Evolutionary conservation across 37 sponge, comb jelly and placozoan species (phyloP).

Genomic region (Hexactinellida sp.): DNA sequence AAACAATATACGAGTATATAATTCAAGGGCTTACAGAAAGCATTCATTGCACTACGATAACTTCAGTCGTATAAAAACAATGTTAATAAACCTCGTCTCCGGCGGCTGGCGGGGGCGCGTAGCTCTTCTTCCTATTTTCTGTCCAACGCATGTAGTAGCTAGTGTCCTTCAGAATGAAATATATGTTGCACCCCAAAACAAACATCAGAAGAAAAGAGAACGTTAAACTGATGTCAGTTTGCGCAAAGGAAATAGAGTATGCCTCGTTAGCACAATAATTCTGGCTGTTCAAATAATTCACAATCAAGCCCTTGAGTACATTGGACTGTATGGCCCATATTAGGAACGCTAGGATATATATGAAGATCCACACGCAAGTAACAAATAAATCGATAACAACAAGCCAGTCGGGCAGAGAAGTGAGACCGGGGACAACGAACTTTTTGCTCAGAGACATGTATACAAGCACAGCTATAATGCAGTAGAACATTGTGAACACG

Average conservation of each 20-base stretch:
- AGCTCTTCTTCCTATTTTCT: neutral
- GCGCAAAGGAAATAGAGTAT: neutral
- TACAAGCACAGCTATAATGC: conserved; percentile 22
- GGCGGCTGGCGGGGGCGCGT: neutral
- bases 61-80: too few relatives aligned
- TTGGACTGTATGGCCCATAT: neutral
- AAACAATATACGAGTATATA: too few relatives aligned
- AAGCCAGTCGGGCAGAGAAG: neutral
- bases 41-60: neutral
- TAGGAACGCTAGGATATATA: neutral
- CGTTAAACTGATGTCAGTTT: neutral
- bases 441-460: conserved; percentile 35
- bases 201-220: neutral
- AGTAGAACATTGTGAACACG: conserved; percentile 46
- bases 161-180: conserved; percentile 6
- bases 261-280: neutral
- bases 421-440: neutral
- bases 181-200: neutral
- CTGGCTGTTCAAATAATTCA: neutral
- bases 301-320: neutral
- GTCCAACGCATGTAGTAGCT: neutral
- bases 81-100: neutral
- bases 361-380: neutral
- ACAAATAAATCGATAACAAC: neutral
- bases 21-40: neutral